A percentile compares a stretch with the other conserved stretches of the same genome.
phyloP scores from a whole-genome alignment of 2,797 vertebrate species.

The Catamblyrhynchus diadema region DNA sequence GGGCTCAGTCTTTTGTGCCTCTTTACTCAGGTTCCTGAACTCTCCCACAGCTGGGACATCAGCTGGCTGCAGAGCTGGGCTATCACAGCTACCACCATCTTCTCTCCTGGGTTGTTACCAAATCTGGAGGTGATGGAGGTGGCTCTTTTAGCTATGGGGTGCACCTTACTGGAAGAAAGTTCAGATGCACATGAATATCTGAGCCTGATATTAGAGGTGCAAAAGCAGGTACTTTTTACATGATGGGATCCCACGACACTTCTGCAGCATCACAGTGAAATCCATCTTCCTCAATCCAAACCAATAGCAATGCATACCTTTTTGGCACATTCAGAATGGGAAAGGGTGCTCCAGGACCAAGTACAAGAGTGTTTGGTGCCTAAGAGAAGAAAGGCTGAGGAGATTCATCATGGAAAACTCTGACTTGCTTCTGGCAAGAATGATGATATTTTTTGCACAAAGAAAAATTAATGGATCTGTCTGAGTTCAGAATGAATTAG shows the following conservation, averaged over 20 bases:
- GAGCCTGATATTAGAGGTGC: background rate
- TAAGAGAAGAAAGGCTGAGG: background rate
- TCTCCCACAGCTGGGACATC: background rate
- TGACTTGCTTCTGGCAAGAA: background rate
- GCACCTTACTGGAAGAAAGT: background rate
- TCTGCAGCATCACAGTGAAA: background rate
- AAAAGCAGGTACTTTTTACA: background rate
- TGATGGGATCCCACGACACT: background rate
- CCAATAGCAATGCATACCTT: background rate
- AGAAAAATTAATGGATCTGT: background rate
- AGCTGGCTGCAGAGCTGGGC: background rate
- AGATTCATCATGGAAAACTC: background rate
- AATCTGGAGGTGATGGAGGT: background rate
- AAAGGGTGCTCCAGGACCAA: background rate
- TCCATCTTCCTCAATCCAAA: background rate
- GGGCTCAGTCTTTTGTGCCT: background rate
- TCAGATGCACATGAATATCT: background rate
- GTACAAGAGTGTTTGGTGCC: background rate
- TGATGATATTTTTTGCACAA: background rate
- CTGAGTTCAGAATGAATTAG: background rate
- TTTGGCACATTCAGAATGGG: background rate
- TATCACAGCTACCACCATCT: background rate
- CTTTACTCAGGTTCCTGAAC: background rate
- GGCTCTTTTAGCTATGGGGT: background rate
- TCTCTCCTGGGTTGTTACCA: background rate